These are phyloP conservation scores for Camponotus pennsylvanicus DNA, from an alignment of 1,140 invertebrate genomes.

Conservation along the genomic window DNA sequence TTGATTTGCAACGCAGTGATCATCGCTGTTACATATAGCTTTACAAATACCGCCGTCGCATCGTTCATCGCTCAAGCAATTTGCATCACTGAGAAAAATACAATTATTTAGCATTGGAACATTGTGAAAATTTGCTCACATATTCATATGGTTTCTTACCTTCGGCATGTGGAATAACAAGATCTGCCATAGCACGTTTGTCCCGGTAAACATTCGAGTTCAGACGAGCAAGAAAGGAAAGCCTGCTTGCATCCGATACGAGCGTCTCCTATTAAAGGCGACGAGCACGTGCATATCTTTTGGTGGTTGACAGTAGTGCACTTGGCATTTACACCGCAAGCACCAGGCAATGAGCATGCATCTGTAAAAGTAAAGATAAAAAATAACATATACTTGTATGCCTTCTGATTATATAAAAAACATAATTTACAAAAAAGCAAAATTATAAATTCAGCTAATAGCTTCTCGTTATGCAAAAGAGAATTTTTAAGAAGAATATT, in stretches of 20 bases:
- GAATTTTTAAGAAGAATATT: background rate
- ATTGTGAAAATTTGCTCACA: background rate
- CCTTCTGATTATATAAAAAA: background rate
- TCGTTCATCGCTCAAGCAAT: slow-evolving; percentile 94
- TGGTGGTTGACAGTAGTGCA: slow-evolving; percentile 91
- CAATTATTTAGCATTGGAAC: slow-evolving; percentile 8
- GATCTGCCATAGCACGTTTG: slow-evolving; percentile 91
- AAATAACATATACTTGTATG: background rate
- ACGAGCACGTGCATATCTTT: slow-evolving; percentile 91
- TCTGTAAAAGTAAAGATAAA: slow-evolving; percentile 80
- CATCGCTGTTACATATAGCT: slow-evolving; percentile 94
- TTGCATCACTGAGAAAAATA: slow-evolving; percentile 89
- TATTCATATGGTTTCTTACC: slow-evolving; percentile 83
- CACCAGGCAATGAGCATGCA: slow-evolving; percentile 90
- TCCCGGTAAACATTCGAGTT: slow-evolving; percentile 89
- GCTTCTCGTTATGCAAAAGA: too few species aligned
- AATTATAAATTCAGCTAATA: background rate
- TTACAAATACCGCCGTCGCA: slow-evolving; percentile 93
- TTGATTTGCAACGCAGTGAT: slow-evolving; percentile 92
- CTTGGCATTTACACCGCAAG: slow-evolving; percentile 94
- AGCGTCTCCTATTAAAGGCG: slow-evolving; percentile 91
- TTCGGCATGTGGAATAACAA: slow-evolving; percentile 92
- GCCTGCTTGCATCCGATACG: slow-evolving; percentile 90
- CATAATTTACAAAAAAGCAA: background rate
- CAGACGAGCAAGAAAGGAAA: slow-evolving; percentile 88